A percentile compares a stretch with the other conserved stretches of the same genome.
Conservation (phyloP, 2,888 invertebrate species). For the Meandrusa payeni region DNA sequence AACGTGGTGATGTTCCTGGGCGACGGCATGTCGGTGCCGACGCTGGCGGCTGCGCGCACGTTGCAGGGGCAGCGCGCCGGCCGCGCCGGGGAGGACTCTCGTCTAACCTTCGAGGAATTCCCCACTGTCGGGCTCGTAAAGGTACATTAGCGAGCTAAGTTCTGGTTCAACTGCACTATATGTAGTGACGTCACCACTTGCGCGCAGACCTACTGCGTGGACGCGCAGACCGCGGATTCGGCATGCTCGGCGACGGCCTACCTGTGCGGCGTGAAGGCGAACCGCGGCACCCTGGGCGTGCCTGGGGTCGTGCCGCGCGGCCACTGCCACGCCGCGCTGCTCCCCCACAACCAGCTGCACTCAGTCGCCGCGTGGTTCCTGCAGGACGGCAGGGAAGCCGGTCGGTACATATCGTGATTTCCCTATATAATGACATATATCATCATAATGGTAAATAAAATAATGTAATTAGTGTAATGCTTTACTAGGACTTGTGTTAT, state of each 20-base stretch:
- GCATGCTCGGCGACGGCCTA: slow-evolving; percentile 87
- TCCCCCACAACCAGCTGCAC: slow-evolving; percentile 69
- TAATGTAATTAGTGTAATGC: too few relatives aligned
- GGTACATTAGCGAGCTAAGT: too few relatives aligned
- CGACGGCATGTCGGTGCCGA: slow-evolving; percentile 88
- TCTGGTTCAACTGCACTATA: too few relatives aligned
- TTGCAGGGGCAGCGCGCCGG: slow-evolving; percentile 81
- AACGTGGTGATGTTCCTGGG: slow-evolving; percentile 87
- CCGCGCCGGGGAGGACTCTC: slow-evolving; percentile 79
- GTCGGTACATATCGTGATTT: slow-evolving; percentile 29
- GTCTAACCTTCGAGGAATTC: slow-evolving; percentile 82
- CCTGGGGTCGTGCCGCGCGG: slow-evolving; percentile 79
- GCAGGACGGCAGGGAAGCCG: slow-evolving; percentile 56
- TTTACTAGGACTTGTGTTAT: too few relatives aligned
- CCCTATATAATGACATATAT: too few relatives aligned
- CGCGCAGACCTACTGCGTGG: slow-evolving; percentile 79
- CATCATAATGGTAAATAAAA: too few relatives aligned
- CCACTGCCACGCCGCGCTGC: slow-evolving; percentile 79
- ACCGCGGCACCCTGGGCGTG: slow-evolving; percentile 84
- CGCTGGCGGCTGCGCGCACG: slow-evolving; percentile 83
- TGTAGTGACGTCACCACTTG: background rate
- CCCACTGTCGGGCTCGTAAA: slow-evolving; percentile 82
- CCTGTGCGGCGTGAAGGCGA: slow-evolving; percentile 84
- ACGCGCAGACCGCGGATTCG: slow-evolving; percentile 85
- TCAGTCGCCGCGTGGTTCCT: slow-evolving; percentile 86